Conservation (phyloP, 2,113 vertebrate species). For the Pomatorhinus ruficollis region DNA sequence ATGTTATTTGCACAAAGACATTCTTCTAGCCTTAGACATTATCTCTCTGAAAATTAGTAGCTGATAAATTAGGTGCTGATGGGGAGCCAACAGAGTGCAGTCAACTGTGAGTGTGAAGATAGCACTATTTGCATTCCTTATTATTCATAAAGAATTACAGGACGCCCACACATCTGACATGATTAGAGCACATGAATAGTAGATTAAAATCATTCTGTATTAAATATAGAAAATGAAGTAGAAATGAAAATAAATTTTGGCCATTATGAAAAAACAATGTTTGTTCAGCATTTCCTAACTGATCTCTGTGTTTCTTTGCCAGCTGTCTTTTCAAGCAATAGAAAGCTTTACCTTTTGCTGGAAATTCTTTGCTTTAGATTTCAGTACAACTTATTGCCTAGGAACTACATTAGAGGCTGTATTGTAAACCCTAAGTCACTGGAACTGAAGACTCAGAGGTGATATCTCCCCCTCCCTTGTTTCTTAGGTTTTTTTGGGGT, state of each 20-base stretch:
- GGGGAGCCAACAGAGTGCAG: conserved; percentile 55
- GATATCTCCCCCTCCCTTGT: not conserved
- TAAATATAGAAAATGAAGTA: conserved; percentile 43
- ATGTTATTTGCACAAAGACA: conserved; percentile 36
- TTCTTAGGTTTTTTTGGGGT: not conserved
- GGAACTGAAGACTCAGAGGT: not conserved
- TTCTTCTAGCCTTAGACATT: conserved; percentile 33
- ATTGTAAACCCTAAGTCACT: not conserved
- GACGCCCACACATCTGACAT: conserved; percentile 61
- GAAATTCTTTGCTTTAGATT: not conserved
- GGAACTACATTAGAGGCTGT: not conserved
- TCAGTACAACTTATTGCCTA: not conserved
- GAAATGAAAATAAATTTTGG: conserved; percentile 53
- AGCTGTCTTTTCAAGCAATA: not conserved
- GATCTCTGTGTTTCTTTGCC: not conserved
- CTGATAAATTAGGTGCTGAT: conserved; percentile 71
- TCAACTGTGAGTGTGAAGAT: conserved; percentile 61
- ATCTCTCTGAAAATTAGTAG: conserved; percentile 59
- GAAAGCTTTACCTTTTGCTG: not conserved
- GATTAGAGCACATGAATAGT: conserved; percentile 53
- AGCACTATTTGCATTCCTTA: conserved; percentile 60
- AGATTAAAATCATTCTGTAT: conserved; percentile 55
- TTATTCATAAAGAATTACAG: conserved; percentile 63
- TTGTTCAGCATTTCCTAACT: conserved; percentile 42
- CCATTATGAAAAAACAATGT: conserved; percentile 30